A percentile compares a stretch with the other conserved stretches of the same genome.
Evolutionary conservation across 2,888 invertebrate genomes (phyloP).

Genomic region (Glyphotaelius pellucidus): DNA sequence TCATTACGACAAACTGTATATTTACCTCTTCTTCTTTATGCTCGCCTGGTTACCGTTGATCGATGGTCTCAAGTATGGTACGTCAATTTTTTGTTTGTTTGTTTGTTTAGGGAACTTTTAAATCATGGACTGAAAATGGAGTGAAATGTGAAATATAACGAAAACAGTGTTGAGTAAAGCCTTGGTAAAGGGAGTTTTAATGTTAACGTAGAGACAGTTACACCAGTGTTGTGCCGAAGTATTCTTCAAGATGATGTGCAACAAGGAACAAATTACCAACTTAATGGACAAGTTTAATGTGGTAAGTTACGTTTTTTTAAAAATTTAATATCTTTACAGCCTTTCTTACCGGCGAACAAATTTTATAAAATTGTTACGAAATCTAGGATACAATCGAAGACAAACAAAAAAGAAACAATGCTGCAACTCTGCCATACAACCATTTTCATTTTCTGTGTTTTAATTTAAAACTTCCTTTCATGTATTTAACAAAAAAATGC

Average conservation of each 20-base stretch:
- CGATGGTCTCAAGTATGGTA: not conserved
- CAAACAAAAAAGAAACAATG: no score
- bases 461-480: no score
- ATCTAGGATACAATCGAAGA: no score
- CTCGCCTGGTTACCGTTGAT: not conserved
- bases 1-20: not conserved
- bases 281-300: constrained; percentile 86
- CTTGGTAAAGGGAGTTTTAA: not conserved
- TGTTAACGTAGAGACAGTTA: constrained; percentile 11
- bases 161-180: not conserved
- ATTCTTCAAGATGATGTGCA: constrained; percentile 78
- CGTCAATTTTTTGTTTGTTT: not conserved
- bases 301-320: constrained; percentile 75
- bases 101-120: not conserved
- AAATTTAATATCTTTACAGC: not conserved
- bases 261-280: constrained; percentile 83
- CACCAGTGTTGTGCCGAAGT: constrained; percentile 22
- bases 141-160: not conserved
- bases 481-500: no score
- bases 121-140: not conserved
- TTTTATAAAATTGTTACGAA: no score
- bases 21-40: not conserved
- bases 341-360: not conserved
- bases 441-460: no score
- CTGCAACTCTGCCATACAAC: no score